Evolutionary conservation across 2,888 invertebrate species (phyloP), one percentile per base, ranked within the genome.

Genomic region (Prosapia bicincta): DNA sequence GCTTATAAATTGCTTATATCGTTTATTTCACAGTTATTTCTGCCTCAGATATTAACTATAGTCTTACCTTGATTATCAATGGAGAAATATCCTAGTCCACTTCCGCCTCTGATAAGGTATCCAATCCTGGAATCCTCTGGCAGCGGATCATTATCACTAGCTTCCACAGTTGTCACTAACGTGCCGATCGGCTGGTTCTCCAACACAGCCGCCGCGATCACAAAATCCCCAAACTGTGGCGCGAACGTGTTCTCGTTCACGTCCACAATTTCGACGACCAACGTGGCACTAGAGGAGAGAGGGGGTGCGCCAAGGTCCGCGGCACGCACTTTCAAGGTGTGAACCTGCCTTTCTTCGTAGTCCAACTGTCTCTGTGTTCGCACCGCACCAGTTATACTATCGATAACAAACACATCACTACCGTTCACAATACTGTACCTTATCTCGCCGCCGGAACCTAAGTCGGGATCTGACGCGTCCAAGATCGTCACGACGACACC

Each of bases 171-270:
- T 83, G 93, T 90, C 80, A 96, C 96, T 66, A 90, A 86, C 2
- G 93, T 90, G 74, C 93, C 95, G 66, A 91, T 87, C 7, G 93
- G 90, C 82, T 90, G 89, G 85, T 96, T 96, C 86, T 98, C 98
- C 76, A 86, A 87, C 78, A 98, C 93, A 80, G 87, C 87, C 72
- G 93, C 93, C 78, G 88, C 86, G 79, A 93, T 86, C 80, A 95
- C 94, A 83, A 92, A 93, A 84, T 94, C 94, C 72, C 89, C 89
- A 85, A 98, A 98, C 79, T 88, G 87, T 0, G 98, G 97, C 74
- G 95, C 88, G 85, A 92, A 90, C 75, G 91, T 87, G 86, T 98
- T 98, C 86, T 98, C 98, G 86, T 98, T 96, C 24, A 98, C 97
- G 86, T 98, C 98, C 80, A 95, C 92, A 78, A 96, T 90, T 86